These are phyloP conservation scores for Mimumesa dahlbomi DNA, from an alignment of 2,888 invertebrate species.

Conservation along the genomic window DNA sequence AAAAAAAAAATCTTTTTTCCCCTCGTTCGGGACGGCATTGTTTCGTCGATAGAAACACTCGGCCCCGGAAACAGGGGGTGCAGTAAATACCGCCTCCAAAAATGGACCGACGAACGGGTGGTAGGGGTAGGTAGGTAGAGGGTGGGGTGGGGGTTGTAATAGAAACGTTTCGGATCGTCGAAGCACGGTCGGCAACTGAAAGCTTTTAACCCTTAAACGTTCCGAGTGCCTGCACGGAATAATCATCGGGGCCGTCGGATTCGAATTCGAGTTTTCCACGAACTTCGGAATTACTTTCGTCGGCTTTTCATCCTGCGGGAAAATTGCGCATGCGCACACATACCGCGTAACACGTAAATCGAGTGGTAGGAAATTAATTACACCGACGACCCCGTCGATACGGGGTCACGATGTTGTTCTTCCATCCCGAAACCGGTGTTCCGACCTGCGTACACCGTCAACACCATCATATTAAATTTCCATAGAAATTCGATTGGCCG, in stretches of 20 bases:
- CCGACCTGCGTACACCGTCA: not conserved
- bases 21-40: too few species aligned
- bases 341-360: not conserved
- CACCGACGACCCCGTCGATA: not conserved
- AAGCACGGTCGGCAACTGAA: not conserved
- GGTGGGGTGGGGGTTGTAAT: not conserved
- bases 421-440: not conserved
- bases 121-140: not conserved
- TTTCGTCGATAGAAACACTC: not conserved
- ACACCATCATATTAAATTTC: not conserved
- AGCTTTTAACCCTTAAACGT: not conserved
- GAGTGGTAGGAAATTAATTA: conserved; percentile 5
- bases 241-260: not conserved
- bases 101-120: not conserved
- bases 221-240: not conserved
- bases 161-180: not conserved
- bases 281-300: conserved; percentile 1
- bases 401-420: not conserved
- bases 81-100: not conserved
- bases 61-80: not conserved
- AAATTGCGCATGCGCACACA: not conserved
- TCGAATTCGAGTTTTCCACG: conserved; percentile 2
- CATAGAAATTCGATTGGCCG: not conserved
- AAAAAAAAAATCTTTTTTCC: too few species aligned
- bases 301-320: not conserved